A percentile compares a stretch with the other conserved stretches of the same genome.
Conservation (phyloP, 2,888 invertebrate species). For the Orchestes rusci region DNA sequence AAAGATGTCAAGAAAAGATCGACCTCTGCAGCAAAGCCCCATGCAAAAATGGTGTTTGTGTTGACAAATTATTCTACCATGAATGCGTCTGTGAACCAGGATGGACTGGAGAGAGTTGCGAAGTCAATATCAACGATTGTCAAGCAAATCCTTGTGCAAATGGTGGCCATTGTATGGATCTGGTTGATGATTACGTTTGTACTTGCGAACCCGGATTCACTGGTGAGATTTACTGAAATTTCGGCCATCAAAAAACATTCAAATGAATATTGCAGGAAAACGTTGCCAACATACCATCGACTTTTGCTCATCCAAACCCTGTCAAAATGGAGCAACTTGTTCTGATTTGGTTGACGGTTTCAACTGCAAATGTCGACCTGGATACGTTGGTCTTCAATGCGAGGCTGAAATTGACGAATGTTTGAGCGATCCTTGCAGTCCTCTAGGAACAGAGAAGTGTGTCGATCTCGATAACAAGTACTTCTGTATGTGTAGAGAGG, state of each 20-base stretch:
- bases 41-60: slow-evolving; percentile 89
- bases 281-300: slow-evolving; percentile 88
- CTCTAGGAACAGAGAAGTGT: slow-evolving; percentile 84
- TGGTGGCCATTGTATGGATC: slow-evolving; percentile 85
- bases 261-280: slow-evolving; percentile 7
- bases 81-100: slow-evolving; percentile 89
- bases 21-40: slow-evolving; percentile 85
- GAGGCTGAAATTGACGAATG: slow-evolving; percentile 92
- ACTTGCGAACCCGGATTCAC: slow-evolving; percentile 92
- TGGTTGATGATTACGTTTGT: slow-evolving; percentile 76
- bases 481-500: slow-evolving; percentile 81
- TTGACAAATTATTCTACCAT: slow-evolving; percentile 79
- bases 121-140: slow-evolving; percentile 89
- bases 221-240: slow-evolving; percentile 45
- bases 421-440: slow-evolving; percentile 82
- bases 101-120: slow-evolving; percentile 82
- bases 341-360: slow-evolving; percentile 85
- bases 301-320: slow-evolving; percentile 83
- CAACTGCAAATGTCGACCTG: slow-evolving; percentile 86
- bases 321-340: slow-evolving; percentile 88
- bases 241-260: not conserved
- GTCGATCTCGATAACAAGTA: slow-evolving; percentile 83
- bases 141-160: slow-evolving; percentile 82
- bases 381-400: slow-evolving; percentile 86
- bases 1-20: slow-evolving; percentile 91